Base-by-base conservation (phyloP, 2,113 vertebrate genomes). In the Megaptera novaeangliae region DNA sequence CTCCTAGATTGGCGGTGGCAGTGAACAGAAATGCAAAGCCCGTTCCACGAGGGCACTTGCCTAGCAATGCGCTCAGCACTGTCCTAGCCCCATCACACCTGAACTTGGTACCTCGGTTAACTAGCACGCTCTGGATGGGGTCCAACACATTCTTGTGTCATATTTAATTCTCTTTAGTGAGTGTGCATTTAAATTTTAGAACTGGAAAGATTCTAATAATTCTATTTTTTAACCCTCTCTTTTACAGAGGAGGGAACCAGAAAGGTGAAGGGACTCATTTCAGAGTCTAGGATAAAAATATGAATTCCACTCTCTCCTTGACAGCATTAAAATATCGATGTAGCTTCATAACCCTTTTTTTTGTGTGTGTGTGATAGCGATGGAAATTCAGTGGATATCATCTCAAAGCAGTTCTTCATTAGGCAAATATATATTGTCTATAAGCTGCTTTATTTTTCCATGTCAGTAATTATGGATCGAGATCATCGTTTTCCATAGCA, bases 171-270 rank as follows among this genome's bases (percentile, higher is more conserved):
- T 94, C 72, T 64, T 92, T 41, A 63, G 23, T 52, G 71, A 84
- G 39, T 1, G 4, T 75, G 39, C 13, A 64, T 72, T 85, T 96
- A 82, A 34, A 80, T 29, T 91, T 87, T 59, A 88, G 20, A 94
- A 52, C 34, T 69, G 29, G 39, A 82, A 91, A 92, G 64, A 87
- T 57, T 75, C 71, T 75, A 91, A 84, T 88, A 59, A 64, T 75
- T 46, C 46, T 52, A n/a, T 61, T 92, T 95, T 86, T 74, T 63
- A 93, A 20, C 55, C 15, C 17, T 75, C n/a, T 93, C 52, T 55
- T 93, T 92, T 85, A 61, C 36, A 91, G 71, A 91, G 13, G 5
- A 72, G 36, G 34, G 34, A 46, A 88, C 4, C 49, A 88, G n/a
- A 78, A 29, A 64, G 64, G 36, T 29, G 44, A 95, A 84, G 66